phyloP scores from a whole-genome alignment of 1,140 invertebrate genomes.

The Pteromalus puparum region DNA sequence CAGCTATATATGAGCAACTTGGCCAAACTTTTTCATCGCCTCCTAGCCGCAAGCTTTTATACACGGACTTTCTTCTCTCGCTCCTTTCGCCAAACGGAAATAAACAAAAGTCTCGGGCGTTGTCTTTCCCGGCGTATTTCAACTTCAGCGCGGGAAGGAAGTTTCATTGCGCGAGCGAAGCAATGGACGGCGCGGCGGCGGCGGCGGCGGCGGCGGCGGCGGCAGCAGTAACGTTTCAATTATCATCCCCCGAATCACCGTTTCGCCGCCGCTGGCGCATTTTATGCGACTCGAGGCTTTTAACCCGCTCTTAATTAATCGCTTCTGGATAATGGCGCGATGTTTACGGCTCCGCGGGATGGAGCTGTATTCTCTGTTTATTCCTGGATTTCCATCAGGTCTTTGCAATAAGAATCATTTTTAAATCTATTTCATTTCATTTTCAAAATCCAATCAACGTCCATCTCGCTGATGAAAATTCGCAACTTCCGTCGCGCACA shows the following conservation, averaged over 20 bases:
- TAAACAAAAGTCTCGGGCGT: not conserved
- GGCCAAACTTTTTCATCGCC: not conserved
- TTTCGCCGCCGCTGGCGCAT: not conserved
- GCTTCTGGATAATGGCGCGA: not conserved
- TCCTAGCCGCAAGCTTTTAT: not conserved
- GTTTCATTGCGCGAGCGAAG: not conserved
- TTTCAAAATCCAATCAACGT: not conserved
- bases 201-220: too few relatives aligned
- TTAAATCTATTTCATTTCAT: too few relatives aligned
- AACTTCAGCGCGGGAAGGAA: not conserved
- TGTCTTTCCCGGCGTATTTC: not conserved
- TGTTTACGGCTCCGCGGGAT: not conserved
- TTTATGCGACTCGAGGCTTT: not conserved
- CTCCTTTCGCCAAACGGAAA: not conserved
- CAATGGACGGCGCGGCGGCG: too few relatives aligned
- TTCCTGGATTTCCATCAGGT: not conserved
- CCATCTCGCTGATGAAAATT: not conserved
- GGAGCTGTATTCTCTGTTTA: not conserved
- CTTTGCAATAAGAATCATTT: too few relatives aligned
- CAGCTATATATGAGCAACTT: not conserved
- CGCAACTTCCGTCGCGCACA: not conserved
- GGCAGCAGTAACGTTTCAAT: not conserved
- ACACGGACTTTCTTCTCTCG: not conserved
- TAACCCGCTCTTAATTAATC: conserved; percentile 1
- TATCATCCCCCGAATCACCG: not conserved